Percentiles rank a stretch among this genome's conserved stretches.
Evolutionary conservation across 2,797 vertebrate genomes (phyloP).

Genomic region (Chelmon rostratus): DNA sequence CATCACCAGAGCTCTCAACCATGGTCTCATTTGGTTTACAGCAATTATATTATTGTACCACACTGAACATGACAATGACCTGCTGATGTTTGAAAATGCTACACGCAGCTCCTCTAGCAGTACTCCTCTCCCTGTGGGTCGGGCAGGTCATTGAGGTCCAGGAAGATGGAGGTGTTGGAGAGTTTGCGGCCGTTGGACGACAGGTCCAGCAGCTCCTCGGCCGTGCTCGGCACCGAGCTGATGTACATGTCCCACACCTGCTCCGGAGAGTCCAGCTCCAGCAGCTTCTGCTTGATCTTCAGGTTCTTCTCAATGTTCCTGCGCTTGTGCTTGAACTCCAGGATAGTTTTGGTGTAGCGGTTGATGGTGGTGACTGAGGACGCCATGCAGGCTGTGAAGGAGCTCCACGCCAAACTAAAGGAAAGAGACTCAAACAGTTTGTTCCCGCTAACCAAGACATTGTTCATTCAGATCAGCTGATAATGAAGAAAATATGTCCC

Average conservation of each 20-base stretch:
- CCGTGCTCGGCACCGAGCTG: constrained; percentile 88
- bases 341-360: constrained; percentile 91
- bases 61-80: not conserved
- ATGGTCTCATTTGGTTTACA: constrained; percentile 26
- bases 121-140: constrained; percentile 83
- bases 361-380: constrained; percentile 92
- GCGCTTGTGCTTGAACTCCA: constrained; percentile 93
- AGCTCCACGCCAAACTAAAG: constrained; percentile 92
- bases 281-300: constrained; percentile 89
- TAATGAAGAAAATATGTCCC: not conserved
- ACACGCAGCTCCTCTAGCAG: constrained; percentile 71
- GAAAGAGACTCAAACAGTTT: constrained; percentile 13
- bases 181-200: constrained; percentile 83
- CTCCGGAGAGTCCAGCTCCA: constrained; percentile 87
- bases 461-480: not conserved
- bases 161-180: constrained; percentile 86
- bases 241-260: constrained; percentile 93
- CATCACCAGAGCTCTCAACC: not conserved
- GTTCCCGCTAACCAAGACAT: not conserved
- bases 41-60: constrained; percentile 21
- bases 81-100: constrained; percentile 21
- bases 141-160: constrained; percentile 83
- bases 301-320: constrained; percentile 91
- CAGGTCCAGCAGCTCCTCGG: constrained; percentile 88
- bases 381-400: constrained; percentile 94